phyloP scores from a whole-genome alignment of 2,113 vertebrate genomes.

The Eonycteris spelaea region DNA sequence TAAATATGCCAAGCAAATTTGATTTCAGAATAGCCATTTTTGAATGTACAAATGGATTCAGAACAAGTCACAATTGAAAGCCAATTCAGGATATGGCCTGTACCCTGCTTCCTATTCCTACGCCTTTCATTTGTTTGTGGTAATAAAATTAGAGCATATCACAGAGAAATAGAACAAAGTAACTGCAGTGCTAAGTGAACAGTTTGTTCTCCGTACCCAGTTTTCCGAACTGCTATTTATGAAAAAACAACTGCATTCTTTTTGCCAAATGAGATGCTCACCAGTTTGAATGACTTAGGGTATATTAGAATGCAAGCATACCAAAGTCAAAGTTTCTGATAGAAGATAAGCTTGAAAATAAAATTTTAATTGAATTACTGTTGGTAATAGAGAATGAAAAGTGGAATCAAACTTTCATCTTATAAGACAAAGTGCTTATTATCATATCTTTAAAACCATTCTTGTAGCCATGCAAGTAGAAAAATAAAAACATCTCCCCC shows the following conservation, averaged over 20 bases:
- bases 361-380: constrained; percentile 51
- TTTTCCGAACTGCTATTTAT: constrained; percentile 64
- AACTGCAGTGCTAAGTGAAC: constrained; percentile 71
- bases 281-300: constrained; percentile 48
- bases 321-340: constrained; percentile 36
- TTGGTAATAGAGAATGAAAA: constrained; percentile 19
- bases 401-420: constrained; percentile 46
- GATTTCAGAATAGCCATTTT: constrained; percentile 70
- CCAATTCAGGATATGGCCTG: constrained; percentile 68
- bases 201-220: constrained; percentile 68
- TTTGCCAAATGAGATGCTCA: constrained; percentile 62
- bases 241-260: constrained; percentile 23
- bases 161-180: constrained; percentile 74
- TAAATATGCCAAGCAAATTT: constrained; percentile 69
- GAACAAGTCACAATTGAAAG: constrained; percentile 71
- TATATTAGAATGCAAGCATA: constrained; percentile 38
- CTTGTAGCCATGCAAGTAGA: background rate
- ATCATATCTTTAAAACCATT: background rate
- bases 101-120: constrained; percentile 53
- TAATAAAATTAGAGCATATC: constrained; percentile 73
- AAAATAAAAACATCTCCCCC: background rate
- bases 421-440: background rate
- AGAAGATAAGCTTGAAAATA: constrained; percentile 21
- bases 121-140: constrained; percentile 57
- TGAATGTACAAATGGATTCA: constrained; percentile 63